These are phyloP conservation scores for Habrosyne pyritoides DNA, from an alignment of 2,888 invertebrate species.

Conservation along the genomic window DNA sequence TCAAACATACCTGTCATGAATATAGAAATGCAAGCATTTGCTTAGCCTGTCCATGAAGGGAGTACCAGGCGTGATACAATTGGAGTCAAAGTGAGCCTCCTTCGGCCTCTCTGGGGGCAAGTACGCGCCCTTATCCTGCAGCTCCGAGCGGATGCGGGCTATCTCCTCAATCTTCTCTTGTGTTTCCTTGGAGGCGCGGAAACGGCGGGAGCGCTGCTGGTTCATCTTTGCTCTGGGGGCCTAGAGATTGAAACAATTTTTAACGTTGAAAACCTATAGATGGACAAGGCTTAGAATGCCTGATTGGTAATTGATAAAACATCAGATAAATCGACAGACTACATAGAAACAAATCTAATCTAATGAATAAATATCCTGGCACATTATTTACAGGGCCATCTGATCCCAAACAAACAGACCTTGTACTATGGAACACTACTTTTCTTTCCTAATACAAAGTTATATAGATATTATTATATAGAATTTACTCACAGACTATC, in stretches of 20 bases:
- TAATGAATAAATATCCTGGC: too few species aligned
- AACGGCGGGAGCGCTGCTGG: conserved; percentile 98
- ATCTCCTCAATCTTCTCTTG: conserved; percentile 95
- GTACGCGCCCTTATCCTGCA: conserved; percentile 87
- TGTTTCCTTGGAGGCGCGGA: conserved; percentile 97
- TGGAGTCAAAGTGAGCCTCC: conserved; percentile 98
- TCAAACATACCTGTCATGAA: conserved; percentile 90
- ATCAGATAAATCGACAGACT: too few species aligned
- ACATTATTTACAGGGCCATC: too few species aligned
- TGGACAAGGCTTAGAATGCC: too few species aligned
- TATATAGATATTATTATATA: too few species aligned
- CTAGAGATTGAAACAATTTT: conserved; percentile 51
- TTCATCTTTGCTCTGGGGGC: conserved; percentile 99
- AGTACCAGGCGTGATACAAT: conserved; percentile 99
- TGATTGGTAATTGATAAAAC: neutral
- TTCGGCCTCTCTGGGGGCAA: conserved; percentile 95
- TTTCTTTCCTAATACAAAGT: too few species aligned
- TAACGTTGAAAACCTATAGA: neutral
- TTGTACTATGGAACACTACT: too few species aligned
- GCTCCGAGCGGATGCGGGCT: conserved; percentile 89
- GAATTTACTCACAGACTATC: too few species aligned
- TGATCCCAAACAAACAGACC: too few species aligned
- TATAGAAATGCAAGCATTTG: conserved; percentile 92
- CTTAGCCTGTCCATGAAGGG: conserved; percentile 97
- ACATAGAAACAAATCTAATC: too few species aligned